Evolutionary conservation across 2,888 invertebrate species (phyloP), one percentile per base, ranked within the genome.

Genomic region (Pediacus dermestoides): DNA sequence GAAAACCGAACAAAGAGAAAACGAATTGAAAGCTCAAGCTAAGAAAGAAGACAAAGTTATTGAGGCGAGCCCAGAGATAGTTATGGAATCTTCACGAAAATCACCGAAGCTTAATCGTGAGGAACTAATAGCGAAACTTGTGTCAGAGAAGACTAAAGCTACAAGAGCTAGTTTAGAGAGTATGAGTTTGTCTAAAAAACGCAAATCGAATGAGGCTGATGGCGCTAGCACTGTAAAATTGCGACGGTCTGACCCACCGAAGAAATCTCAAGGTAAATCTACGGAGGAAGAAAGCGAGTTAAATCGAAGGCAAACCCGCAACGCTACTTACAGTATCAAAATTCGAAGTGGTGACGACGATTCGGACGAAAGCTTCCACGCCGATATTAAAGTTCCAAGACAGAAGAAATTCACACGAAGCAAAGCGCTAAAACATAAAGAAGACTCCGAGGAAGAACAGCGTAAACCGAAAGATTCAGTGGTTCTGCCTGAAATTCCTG

Each of bases 1-100:
- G 37, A 74, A 75, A 64, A 77, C 74, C 35, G 75, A 77, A 53
- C 77, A 77, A 62, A 68, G 76, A 51, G 80, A 80, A 52, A 74
- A 67, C 45, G 78, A 78, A 58, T 60, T 77, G 8, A 79, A 77
- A 62, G 69, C 72, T 2, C 72, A 71, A 59, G 68, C 67, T 1
- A 58, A 53, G 46, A 52, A 50, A 41, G 48, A 42, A 33, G 50
- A 42, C 26, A 42, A 34, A 11, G n/a, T n/a, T n/a, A n/a, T n/a
- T n/a, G n/a, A n/a, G n/a, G n/a, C n/a, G n/a, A n/a, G n/a, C n/a
- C n/a, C n/a, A n/a, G 25, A 33, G 11, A 14, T 9, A n/a, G 30
- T 30, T 21, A 14, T 6, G 15, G 31, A 39, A 33, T 10, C 8
- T 28, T 6, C 2, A 10, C 9, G 9, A 11, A 15, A 18, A n/a